A percentile compares a stretch with the other conserved stretches of the same genome.
Conservation (phyloP, 2,888 invertebrate species). For the Acanthococcus lagerstroemiae region DNA sequence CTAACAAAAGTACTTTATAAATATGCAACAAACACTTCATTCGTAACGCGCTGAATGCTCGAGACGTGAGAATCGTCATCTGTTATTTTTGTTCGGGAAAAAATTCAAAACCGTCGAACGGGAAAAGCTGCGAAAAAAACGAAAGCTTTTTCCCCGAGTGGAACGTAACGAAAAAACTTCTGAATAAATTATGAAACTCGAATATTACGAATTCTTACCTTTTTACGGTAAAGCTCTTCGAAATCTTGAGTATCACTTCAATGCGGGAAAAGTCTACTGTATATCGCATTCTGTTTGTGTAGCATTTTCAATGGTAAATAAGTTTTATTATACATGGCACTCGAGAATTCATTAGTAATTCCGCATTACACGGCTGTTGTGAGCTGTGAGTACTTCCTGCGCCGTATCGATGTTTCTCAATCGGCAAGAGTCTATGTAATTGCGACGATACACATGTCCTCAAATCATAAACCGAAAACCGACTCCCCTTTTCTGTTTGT, state of each 20-base stretch:
- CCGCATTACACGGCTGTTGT: not conserved
- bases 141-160: not conserved
- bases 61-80: constrained; percentile 29
- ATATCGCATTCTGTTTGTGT: not conserved
- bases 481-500: no score
- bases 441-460: no score
- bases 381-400: not conserved
- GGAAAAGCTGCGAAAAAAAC: not conserved
- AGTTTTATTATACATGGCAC: not conserved
- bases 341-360: not conserved
- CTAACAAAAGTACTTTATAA: constrained; percentile 30
- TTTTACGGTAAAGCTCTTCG: not conserved
- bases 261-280: not conserved
- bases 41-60: constrained; percentile 23
- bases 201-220: not conserved
- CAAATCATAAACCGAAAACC: no score
- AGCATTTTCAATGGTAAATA: not conserved
- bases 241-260: not conserved
- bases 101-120: not conserved
- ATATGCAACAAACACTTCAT: constrained; percentile 30
- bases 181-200: not conserved
- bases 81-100: constrained; percentile 13
- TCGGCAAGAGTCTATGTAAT: no score
- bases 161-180: not conserved
- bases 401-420: no score